Evolutionary conservation across 2,888 invertebrate species (phyloP), one percentile per base, ranked within the genome.

Genomic region (Drosophila niveifrons): DNA sequence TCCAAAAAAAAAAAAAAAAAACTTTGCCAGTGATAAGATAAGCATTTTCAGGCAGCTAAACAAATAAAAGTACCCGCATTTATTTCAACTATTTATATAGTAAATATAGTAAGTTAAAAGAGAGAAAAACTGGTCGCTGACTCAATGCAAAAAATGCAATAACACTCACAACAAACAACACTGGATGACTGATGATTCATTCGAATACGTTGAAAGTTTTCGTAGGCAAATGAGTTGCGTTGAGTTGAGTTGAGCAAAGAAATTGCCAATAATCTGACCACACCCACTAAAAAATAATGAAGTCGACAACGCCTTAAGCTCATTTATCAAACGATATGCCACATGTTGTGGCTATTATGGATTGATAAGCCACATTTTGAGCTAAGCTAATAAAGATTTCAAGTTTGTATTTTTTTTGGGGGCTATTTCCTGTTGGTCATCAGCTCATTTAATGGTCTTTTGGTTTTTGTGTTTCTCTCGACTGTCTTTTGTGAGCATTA

Each of bases 401-500:
- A 18, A 31, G 1, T 6, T 18, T 52, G 18, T 43, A 1, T 6
- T 18, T 48, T 52, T 53, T 52, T 58, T 48, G 6, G n/a, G 28
- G 28, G 36, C 67, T n/a, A 73, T 59, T 73, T 75, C 64, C 78
- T 74, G 78, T 51, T 77, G 77, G 72, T 62, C 73, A 77, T 61
- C 43, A 59, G 11, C 57, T 23, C 48, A 52, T 72, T 65, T 65
- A 56, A 65, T 71, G 66, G 47, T 11, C 52, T 15, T 11, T 15
- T 11, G 11, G 17, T 41, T 53, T 41, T 39, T 13, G 52, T 53
- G 61, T 41, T 72, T 46, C 46, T 23, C 23, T 23, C 6, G 23
- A n/a, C 0, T 0, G 72, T 10, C 72, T 67, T 66, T 67, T 73
- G 58, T 77, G 39, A 29, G 1, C n/a, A n/a, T 52, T 44, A 44